A percentile compares a stretch with the other conserved stretches of the same genome.
Evolutionary conservation across 2,113 vertebrate species (phyloP).

Genomic region (Lophotis ruficrista): DNA sequence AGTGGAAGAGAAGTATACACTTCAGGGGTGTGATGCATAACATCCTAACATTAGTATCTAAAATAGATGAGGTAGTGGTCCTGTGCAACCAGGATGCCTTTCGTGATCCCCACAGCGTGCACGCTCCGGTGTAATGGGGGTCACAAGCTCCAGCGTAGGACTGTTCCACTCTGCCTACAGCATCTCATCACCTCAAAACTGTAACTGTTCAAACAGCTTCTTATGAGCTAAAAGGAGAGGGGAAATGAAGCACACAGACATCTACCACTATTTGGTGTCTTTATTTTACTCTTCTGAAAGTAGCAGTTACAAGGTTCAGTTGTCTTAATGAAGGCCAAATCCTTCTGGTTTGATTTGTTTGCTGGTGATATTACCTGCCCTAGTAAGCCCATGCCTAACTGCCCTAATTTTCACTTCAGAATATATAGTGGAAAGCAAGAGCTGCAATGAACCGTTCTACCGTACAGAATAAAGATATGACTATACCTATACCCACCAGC

Average conservation of each 20-base stretch:
- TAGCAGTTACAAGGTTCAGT: slow-evolving; percentile 18
- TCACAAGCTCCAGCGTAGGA: not conserved
- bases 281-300: slow-evolving; percentile 7
- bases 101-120: not conserved
- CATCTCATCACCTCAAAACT: not conserved
- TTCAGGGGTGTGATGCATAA: not conserved
- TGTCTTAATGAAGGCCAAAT: not conserved
- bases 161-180: not conserved
- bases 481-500: not conserved
- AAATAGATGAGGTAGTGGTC: not conserved
- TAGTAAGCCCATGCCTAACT: not conserved
- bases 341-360: not conserved
- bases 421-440: not conserved
- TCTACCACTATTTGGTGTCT: not conserved
- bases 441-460: not conserved
- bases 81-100: not conserved
- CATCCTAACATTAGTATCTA: not conserved
- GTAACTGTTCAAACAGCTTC: not conserved
- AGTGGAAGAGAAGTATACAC: not conserved
- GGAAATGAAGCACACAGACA: not conserved
- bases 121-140: not conserved
- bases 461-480: not conserved
- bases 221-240: not conserved
- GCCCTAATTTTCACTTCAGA: not conserved
- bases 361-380: not conserved